Evolutionary conservation across 2,797 vertebrate genomes (phyloP), one percentile per base, ranked within the genome.

Genomic region (Gallinago solitaria): DNA sequence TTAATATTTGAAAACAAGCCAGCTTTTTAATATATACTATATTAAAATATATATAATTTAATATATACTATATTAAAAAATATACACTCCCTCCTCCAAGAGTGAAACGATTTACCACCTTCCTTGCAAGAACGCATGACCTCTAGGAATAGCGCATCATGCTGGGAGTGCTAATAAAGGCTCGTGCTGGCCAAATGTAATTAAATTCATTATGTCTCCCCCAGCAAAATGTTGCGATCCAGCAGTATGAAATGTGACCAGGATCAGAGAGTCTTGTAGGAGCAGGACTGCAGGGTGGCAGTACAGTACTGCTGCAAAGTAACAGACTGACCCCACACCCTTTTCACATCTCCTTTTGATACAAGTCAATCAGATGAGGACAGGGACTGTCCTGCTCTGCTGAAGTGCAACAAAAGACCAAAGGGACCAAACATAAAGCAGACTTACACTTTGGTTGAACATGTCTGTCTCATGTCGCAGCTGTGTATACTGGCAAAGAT

Each of bases 391-490:
- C 28, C 16, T 64, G 74, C 71, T 41, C 70, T 74, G 63, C 47
- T 78, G 53, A 61, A 83, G 64, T 13, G 30, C 74, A 80, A 24
- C 5, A 37, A 57, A 53, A 32, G 47, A 54, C 4, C 65, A 41
- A 35, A 59, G 39, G 47, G 57, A 20, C 0, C 0, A 9, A 89
- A 83, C 2, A 30, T 25, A 75, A 47, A 83, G 53, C 43, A 68
- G 41, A 98, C 99, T 99, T 95, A 99, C 99, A 39, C 99, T 99
- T 98, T 99, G 99, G 98, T 99, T 99, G 98, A 99, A 99, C 99
- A 99, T 99, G 98, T 99, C 99, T 1, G 99, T 99, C 97, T 99
- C 99, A 1, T 99, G 99, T 51, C 99, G 98, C 54, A 99, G 98
- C 79, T 99, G 99, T 5, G 99, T 99, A 96, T 99, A 99, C 95